Percentiles rank a stretch among this genome's conserved stretches.
These are phyloP conservation scores for Zele albiditarsus DNA, from an alignment of 2,888 invertebrate genomes.

Conservation along the genomic window DNA sequence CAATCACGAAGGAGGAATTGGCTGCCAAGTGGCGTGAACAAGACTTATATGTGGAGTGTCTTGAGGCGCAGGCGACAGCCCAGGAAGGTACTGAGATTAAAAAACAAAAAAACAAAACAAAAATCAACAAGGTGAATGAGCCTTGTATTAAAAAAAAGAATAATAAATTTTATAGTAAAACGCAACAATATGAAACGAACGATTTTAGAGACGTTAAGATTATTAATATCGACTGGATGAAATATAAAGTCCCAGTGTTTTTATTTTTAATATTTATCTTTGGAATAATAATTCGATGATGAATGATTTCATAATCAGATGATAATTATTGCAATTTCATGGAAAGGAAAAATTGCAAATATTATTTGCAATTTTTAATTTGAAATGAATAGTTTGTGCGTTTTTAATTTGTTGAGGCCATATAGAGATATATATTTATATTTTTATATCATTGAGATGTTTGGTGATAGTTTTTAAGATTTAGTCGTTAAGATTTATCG, in stretches of 20 bases:
- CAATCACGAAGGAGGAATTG: constrained; percentile 79
- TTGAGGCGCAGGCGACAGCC: constrained; percentile 83
- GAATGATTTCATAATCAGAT: neutral
- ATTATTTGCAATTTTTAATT: neutral
- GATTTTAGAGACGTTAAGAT: constrained; percentile 48
- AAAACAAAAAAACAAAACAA: constrained; percentile 41
- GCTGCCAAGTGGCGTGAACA: constrained; percentile 83
- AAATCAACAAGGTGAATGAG: constrained; percentile 60
- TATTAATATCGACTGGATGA: constrained; percentile 22
- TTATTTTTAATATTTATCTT: constrained; percentile 14
- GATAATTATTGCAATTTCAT: neutral
- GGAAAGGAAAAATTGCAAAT: neutral
- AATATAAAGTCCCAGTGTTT: constrained; percentile 21
- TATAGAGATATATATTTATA: neutral
- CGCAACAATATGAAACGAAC: constrained; percentile 2
- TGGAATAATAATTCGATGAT: neutral
- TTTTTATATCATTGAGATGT: neutral
- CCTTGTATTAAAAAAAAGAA: constrained; percentile 57
- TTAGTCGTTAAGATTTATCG: neutral
- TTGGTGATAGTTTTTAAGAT: neutral
- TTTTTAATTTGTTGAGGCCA: neutral
- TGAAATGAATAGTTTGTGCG: neutral
- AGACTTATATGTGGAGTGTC: constrained; percentile 83
- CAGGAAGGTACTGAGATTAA: constrained; percentile 82
- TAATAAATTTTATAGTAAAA: constrained; percentile 18